Base-by-base conservation (phyloP, 2,113 vertebrate genomes). In the Petrocephalus microphthalmus region DNA sequence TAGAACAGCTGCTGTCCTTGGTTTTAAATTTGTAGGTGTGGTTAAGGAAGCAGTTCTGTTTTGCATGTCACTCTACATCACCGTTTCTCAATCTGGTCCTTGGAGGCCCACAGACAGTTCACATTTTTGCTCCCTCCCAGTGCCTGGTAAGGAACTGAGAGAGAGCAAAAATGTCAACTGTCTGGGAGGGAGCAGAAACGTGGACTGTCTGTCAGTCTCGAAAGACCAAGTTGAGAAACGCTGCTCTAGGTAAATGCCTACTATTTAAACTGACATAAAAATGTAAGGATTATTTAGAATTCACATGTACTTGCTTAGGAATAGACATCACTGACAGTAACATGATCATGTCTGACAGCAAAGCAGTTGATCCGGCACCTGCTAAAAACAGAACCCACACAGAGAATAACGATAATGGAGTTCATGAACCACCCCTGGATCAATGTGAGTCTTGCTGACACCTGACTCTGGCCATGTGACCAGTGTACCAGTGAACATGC, bases 361-460 rank as follows among this genome's bases (percentile, higher is more conserved):
- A 97, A 97, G 92, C 96, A 96, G 92, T 92, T 97, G 88, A 97
- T 97, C 90, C 92, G 95, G 53, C 96, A 97, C 88, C 93, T 97
- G 88, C 93, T 97, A 91, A 97, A 97, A 89, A 97, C 97, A 0
- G 97, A 97, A 88, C 97, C 97, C 0, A 97, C 96, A 3, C 95
- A 97, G 91, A 95, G 97, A 85, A 97, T 97, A 96, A 96, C 96
- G 0, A 97, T 97, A 91, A 95, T 95, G 0, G 96, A 97, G 90
- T 97, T 97, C 82, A 97, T 97, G 96, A 97, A 96, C 91, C 97
- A 97, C 78, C 95, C 96, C 37, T 97, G 97, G 97, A 97, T 97
- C 93, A 96, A 96, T 94, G 97, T 97, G 89, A 93, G 95, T 85
- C 11, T 11, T 2, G 17, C 15, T 7, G 13, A 7, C 42, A 87